phyloP scores from a whole-genome alignment of 2,797 vertebrate species.

The Urocyon cinereoargenteus region DNA sequence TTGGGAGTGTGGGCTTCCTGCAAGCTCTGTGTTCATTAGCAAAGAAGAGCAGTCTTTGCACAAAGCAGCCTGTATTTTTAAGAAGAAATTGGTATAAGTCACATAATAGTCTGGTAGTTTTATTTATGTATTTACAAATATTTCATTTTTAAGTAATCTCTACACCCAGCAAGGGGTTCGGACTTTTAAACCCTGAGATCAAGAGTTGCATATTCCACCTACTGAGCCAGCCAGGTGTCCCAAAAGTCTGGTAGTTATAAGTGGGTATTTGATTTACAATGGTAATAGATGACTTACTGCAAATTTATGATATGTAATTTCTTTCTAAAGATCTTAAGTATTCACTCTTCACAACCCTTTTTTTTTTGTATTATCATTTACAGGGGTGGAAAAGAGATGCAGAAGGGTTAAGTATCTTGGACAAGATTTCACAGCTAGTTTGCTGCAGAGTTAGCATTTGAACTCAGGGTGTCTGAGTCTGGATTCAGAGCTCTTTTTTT shows the following conservation, averaged over 20 bases:
- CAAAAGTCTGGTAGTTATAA: conserved; percentile 45
- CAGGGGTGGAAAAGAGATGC: neutral
- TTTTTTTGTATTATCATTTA: conserved; percentile 37
- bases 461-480: conserved; percentile 23
- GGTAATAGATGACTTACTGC: conserved; percentile 22
- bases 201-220: neutral
- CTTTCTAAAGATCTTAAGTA: conserved; percentile 48
- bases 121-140: neutral
- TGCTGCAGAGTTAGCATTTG: conserved; percentile 18
- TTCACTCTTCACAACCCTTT: neutral
- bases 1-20: neutral
- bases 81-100: conserved; percentile 6
- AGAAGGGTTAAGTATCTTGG: conserved; percentile 27
- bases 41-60: conserved; percentile 50
- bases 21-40: neutral
- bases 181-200: neutral
- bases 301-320: neutral
- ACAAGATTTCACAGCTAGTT: conserved; percentile 49
- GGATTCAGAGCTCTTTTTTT: conserved; percentile 18
- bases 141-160: neutral
- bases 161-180: neutral
- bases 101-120: neutral
- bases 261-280: conserved; percentile 49
- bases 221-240: neutral
- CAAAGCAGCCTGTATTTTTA: conserved; percentile 35